Conservation (phyloP, 1,140 invertebrate genomes). For the Philaenus spumarius region DNA sequence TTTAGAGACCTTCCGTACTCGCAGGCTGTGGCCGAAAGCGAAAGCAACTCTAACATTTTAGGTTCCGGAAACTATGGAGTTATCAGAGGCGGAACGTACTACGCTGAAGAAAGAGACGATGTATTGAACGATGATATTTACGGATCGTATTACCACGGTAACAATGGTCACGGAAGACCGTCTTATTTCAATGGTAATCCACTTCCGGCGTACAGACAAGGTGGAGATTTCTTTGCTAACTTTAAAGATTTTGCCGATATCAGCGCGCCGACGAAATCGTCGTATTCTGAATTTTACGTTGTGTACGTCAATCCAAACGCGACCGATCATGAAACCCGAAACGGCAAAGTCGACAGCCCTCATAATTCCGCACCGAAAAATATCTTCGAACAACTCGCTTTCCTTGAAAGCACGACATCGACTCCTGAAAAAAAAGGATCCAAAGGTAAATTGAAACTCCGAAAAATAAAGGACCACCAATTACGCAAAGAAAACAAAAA, state of each 20-base stretch:
- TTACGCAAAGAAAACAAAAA: neutral
- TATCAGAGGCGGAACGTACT: conserved; percentile 79
- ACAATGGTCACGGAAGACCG: conserved; percentile 58
- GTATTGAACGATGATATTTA: conserved; percentile 45
- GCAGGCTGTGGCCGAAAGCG: conserved; percentile 20
- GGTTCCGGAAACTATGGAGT: conserved; percentile 87
- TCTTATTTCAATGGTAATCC: conserved; percentile 47
- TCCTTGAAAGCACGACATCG: conserved; percentile 46
- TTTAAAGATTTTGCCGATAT: conserved; percentile 86
- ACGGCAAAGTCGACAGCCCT: conserved; percentile 35
- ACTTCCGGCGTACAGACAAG: conserved; percentile 35
- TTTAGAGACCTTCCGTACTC: conserved; percentile 34
- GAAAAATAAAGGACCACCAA: conserved; percentile 40
- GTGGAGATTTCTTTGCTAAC: conserved; percentile 68
- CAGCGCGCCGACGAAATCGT: conserved; percentile 69
- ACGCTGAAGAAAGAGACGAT: conserved; percentile 49
- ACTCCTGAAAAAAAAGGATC: conserved; percentile 42
- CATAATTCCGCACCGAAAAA: conserved; percentile 58
- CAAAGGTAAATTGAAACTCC: conserved; percentile 29
- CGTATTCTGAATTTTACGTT: conserved; percentile 73
- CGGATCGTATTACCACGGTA: conserved; percentile 51
- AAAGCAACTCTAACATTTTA: conserved; percentile 43
- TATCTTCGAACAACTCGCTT: conserved; percentile 68
- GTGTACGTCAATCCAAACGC: conserved; percentile 68
- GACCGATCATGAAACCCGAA: conserved; percentile 28